Evolutionary conservation across 2,797 vertebrate genomes (phyloP), one percentile per base, ranked within the genome.

Genomic region (Muscicapa comitata): DNA sequence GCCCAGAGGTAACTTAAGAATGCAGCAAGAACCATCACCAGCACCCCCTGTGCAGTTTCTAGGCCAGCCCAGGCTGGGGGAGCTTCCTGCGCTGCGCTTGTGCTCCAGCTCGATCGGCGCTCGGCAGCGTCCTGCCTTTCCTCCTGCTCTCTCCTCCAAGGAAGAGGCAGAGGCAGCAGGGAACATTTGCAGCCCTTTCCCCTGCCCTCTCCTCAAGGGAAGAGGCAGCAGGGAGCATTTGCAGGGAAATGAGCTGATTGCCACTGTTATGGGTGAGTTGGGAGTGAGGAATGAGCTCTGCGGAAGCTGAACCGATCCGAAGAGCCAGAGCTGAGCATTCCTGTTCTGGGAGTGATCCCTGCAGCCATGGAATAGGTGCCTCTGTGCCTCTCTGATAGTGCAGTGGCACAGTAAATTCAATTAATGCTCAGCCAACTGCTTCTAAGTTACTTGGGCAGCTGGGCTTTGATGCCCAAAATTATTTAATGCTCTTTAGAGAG

Each of bases 1-100:
- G 94, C 98, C 98, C 96, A 98, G 99, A 99, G 99, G 99, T 99
- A 99, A 99, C 68, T 98, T 99, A 99, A 99, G 99, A 99, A 98
- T 98, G 99, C 99, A 99, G 99, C 99, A 99, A 99, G 99, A 99
- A 98, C 35, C 37, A 38, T 13, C 43, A 45, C 3, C 83, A 62
- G 13, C 82, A 40, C 61, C 37, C 81, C 88, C 86, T 10, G 91
- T 19, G 85, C 93, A 95, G 96, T 96, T 97, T 92, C 83, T 79
- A 43, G 55, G 93, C 54, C 70, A 92, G 93, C 67, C 89, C 50
- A 35, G 75, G 94, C 94, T 78, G 62, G 91, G 78, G 63, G 61
- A 96, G 87, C 94, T 94, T 91, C 95, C 95, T 96, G 97, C 86
- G 50, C 96, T 94, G 54, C 81, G 93, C 96, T 98, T 93, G 89